Evolutionary conservation across 92 coral and sea anemone genomes (phyloP), one percentile per base, ranked within the genome.

Genomic region (Bergia sp.): DNA sequence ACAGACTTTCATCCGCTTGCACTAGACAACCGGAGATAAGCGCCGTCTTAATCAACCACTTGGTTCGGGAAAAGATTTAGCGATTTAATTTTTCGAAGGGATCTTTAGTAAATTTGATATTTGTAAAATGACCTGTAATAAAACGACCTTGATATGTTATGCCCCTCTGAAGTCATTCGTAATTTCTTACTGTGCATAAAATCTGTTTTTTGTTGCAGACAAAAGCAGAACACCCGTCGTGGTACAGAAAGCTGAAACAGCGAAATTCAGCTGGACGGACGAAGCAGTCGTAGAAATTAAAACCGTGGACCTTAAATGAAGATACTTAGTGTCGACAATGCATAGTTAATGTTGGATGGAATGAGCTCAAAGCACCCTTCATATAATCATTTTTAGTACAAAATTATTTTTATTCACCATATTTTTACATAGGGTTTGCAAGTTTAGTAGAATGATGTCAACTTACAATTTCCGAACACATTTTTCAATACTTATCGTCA

Each of bases 181-280:
- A 0, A 20, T 3, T 1, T 79, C 15, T 38, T 15, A 64, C 36
- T 38, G 1, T 45, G 65, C 10, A 10, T 0, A 58, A 57, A 10
- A 45, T 23, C 20, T 43, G 58, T 41, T 65, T 72, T 58, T 47
- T 89, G 29, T 42, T 89, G n/a, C 80, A 96, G 99, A 95, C 96
- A 43, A 95, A 92, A 78, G 81, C 96, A 37, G 99, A 96, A 18
- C 93, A 94, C 23, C 98, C 98, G 1, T 87, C 94, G 15, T 96
- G 99, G 99, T 96, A 95, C 91, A 91, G 91, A 77, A 96, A 93
- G 76, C 88, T 96, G 75, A 95, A 93, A 89, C 91, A 93, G 77
- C 90, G 87, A 81, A 93, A 91, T 81, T 69, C 91, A 44, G 89
- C 40, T 66, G 43, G 86, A 38, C 57, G 29, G 41, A 40, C 45